These are phyloP conservation scores for Gouania willdenowi DNA, from an alignment of 2,797 vertebrate species.

Conservation along the genomic window DNA sequence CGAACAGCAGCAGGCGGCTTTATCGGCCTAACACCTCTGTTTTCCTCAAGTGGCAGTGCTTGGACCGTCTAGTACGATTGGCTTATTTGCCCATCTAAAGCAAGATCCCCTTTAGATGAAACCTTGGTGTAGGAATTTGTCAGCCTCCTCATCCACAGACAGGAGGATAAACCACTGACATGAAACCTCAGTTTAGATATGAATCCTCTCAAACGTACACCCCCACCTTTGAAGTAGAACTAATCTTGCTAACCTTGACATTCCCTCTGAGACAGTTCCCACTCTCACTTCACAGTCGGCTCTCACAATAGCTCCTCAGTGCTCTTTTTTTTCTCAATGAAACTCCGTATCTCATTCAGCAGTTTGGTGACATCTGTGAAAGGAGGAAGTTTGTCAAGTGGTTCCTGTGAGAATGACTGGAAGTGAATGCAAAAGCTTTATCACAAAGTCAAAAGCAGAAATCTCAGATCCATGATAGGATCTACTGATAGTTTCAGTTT, in stretches of 20 bases:
- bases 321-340: conserved; percentile 61
- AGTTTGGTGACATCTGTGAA: conserved; percentile 38
- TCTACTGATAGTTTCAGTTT: no score
- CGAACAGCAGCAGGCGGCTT: conserved; percentile 55
- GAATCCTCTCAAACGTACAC: conserved; percentile 43
- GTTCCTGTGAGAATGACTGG: conserved; percentile 21
- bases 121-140: conserved; percentile 35
- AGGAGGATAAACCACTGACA: conserved; percentile 31
- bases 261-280: conserved; percentile 61
- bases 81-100: conserved; percentile 36
- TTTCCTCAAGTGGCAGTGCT: conserved; percentile 58
- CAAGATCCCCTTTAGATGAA: conserved; percentile 21
- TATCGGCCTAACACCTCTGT: conserved; percentile 62
- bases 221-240: conserved; percentile 60
- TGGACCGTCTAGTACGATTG: conserved; percentile 40
- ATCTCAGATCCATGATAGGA: conserved; percentile 1
- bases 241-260: conserved; percentile 70
- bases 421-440: background rate
- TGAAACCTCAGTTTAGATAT: conserved; percentile 53
- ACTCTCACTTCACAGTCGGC: conserved; percentile 58
- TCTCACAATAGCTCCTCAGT: conserved; percentile 63
- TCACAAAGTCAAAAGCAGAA: conserved; percentile 20
- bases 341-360: conserved; percentile 68
- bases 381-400: conserved; percentile 26
- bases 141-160: conserved; percentile 15